Percentiles rank a stretch among this genome's conserved stretches.
Evolutionary conservation across 2,888 invertebrate genomes (phyloP).

Genomic region (Amaurobius ferox): DNA sequence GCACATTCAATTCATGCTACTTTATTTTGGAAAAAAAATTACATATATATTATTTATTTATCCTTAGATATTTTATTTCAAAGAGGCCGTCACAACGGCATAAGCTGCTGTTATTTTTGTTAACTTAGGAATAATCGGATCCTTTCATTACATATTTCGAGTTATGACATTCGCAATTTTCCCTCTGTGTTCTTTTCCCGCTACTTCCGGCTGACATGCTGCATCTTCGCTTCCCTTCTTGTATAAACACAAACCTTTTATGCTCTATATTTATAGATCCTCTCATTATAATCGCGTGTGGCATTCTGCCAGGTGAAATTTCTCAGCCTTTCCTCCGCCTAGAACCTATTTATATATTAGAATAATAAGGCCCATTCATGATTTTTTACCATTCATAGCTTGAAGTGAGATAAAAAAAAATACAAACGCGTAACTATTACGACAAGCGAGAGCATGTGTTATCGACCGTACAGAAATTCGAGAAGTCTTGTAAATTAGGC

Average conservation of each 20-base stretch:
- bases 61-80: not conserved
- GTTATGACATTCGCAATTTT: not conserved
- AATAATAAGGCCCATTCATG: constrained; percentile 54
- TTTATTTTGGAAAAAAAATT: no score
- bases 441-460: not conserved
- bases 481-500: not conserved
- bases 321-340: not conserved
- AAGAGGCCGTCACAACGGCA: not conserved
- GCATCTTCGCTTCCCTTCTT: constrained; percentile 1
- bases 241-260: constrained; percentile 57
- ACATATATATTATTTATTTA: constrained; percentile 5
- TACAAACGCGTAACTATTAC: not conserved
- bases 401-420: not conserved
- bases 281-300: constrained; percentile 55
- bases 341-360: constrained; percentile 33
- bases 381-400: not conserved
- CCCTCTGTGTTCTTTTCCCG: not conserved
- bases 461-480: not conserved
- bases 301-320: constrained; percentile 48
- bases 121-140: not conserved
- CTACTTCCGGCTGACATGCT: not conserved
- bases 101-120: not conserved
- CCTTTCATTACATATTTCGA: constrained; percentile 11
- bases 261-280: constrained; percentile 31
- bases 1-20: no score